phyloP scores from a whole-genome alignment of 2,888 invertebrate genomes.

The Crossocerus cetratus region DNA sequence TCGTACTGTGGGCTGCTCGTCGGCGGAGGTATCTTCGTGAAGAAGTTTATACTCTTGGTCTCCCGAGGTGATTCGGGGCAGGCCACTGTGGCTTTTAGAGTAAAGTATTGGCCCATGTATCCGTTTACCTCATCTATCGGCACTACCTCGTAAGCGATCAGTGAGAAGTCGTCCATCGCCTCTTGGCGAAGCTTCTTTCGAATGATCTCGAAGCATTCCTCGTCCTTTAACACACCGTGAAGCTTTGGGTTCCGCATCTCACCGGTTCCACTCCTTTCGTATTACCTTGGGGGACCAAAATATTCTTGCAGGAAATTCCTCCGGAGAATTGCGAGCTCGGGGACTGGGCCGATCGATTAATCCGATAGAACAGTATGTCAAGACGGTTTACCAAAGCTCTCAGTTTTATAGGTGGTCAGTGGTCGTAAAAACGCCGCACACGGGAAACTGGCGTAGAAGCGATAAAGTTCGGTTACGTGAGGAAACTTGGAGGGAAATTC shows the following conservation, averaged over 20 bases:
- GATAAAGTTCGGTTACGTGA: background rate
- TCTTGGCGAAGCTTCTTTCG: slow-evolving; percentile 62
- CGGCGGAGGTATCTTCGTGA: slow-evolving; percentile 65
- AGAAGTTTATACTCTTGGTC: slow-evolving; percentile 62
- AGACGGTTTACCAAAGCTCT: background rate
- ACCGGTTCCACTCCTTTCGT: too few relatives aligned
- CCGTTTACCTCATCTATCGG: slow-evolving; percentile 64
- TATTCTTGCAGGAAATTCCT: background rate
- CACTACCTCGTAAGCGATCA: slow-evolving; percentile 63
- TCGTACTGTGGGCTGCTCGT: slow-evolving; percentile 57
- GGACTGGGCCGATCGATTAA: background rate
- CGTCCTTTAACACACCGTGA: slow-evolving; percentile 59
- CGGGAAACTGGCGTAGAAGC: background rate
- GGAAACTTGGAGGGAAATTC: too few relatives aligned
- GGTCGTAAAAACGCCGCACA: background rate
- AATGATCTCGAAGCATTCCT: slow-evolving; percentile 66
- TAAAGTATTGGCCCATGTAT: slow-evolving; percentile 70
- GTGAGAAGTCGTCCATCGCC: slow-evolving; percentile 62
- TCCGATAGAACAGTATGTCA: background rate
- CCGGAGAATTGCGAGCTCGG: background rate
- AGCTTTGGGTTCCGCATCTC: slow-evolving; percentile 32
- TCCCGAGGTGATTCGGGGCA: slow-evolving; percentile 48
- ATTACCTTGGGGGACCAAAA: background rate
- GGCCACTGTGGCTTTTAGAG: slow-evolving; percentile 59
- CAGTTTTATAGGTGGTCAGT: background rate